Percentiles rank a stretch among this genome's conserved stretches.
Conservation (phyloP, 2,113 vertebrate species). For the Ardeotis arabs region DNA sequence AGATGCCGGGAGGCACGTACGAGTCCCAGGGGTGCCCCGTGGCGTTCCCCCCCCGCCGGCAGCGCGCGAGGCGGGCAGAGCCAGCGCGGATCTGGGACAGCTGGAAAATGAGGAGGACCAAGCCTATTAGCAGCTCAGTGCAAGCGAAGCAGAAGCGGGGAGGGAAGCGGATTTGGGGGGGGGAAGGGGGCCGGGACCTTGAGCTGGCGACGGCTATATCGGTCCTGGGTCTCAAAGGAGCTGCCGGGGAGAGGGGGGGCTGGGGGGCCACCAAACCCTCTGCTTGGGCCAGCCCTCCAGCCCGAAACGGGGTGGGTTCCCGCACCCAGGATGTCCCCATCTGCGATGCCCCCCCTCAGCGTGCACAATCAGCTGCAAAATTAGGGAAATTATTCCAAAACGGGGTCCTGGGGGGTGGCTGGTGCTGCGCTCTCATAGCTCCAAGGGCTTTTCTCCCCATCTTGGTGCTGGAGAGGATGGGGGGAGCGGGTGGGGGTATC, state of each 20-base stretch:
- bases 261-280: fast-evolving
- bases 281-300: not conserved
- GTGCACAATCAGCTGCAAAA: fast-evolving
- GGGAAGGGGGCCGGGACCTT: conserved; percentile 34
- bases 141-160: conserved; percentile 46
- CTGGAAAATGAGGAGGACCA: conserved; percentile 62
- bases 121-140: conserved; percentile 68
- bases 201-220: not conserved
- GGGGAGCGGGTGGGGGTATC: no score
- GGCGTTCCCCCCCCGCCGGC: fast-evolving
- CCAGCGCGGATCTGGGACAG: conserved; percentile 50
- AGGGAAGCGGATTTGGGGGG: conserved; percentile 41
- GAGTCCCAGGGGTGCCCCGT: not conserved
- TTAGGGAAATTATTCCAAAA: not conserved
- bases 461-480: not conserved
- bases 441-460: not conserved
- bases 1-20: conserved; percentile 61
- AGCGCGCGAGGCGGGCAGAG: not conserved
- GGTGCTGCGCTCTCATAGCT: fast-evolving
- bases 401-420: fast-evolving
- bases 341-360: not conserved
- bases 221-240: not conserved
- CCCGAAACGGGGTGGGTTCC: not conserved
- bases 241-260: not conserved
- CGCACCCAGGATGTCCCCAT: not conserved